phyloP scores from a whole-genome alignment of 1,140 invertebrate genomes.

The Scaptodrosophila lebanonensis region DNA sequence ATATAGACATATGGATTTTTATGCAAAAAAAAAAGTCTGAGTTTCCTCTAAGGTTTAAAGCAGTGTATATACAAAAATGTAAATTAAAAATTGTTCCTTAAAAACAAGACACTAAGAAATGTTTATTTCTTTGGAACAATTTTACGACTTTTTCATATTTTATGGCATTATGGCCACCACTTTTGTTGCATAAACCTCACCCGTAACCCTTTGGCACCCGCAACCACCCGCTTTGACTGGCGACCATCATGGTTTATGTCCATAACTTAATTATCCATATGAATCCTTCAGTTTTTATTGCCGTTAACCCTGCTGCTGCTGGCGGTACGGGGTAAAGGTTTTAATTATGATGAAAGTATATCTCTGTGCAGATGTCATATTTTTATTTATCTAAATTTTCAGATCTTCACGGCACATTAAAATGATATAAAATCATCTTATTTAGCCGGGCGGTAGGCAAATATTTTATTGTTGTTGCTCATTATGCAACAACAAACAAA shows the following conservation, averaged over 20 bases:
- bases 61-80: constrained; percentile 24
- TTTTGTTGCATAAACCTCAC: constrained; percentile 8
- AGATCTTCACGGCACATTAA: constrained; percentile 69
- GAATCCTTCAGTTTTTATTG: constrained; percentile 64
- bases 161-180: constrained; percentile 26
- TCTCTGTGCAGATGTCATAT: constrained; percentile 57
- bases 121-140: constrained; percentile 10
- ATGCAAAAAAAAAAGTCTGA: constrained; percentile 26
- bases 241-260: constrained; percentile 3
- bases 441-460: constrained; percentile 12
- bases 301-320: constrained; percentile 15
- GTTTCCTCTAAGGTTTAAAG: constrained; percentile 2
- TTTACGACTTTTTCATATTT: constrained; percentile 56
- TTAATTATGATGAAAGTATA: constrained; percentile 63
- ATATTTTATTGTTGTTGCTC: constrained; percentile 51
- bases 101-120: constrained; percentile 48
- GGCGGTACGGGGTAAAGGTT: constrained; percentile 14
- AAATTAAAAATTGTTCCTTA: constrained; percentile 27
- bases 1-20: too few relatives aligned
- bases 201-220: background rate
- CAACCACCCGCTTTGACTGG: constrained; percentile 32
- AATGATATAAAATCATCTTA: constrained; percentile 43
- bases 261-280: constrained; percentile 74
- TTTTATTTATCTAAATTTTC: constrained; percentile 60
- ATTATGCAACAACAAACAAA: constrained; percentile 34